These are phyloP conservation scores for Rhipidura dahli DNA, from an alignment of 2,113 vertebrate genomes.

Conservation along the genomic window DNA sequence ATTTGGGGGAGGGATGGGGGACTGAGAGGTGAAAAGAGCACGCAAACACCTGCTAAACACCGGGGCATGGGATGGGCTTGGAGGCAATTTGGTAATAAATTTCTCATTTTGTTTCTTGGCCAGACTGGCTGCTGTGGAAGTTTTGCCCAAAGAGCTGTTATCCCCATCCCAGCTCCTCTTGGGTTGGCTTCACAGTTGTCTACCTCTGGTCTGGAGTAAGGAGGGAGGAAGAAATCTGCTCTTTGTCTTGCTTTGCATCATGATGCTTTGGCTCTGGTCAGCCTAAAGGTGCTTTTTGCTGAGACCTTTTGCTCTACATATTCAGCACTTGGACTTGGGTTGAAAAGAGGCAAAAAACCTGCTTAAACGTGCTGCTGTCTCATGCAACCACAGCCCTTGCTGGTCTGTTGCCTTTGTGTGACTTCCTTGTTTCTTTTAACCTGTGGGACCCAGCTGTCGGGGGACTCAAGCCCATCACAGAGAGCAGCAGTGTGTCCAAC, in stretches of 20 bases:
- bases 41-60: background rate
- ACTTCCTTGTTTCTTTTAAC: background rate
- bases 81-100: background rate
- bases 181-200: background rate
- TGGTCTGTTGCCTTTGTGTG: background rate
- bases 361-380: background rate
- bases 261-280: background rate
- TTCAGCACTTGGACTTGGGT: background rate
- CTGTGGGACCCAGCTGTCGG: background rate
- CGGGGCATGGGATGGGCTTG: background rate
- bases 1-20: fast-evolving
- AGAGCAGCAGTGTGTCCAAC: background rate
- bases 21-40: background rate
- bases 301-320: background rate
- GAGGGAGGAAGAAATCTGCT: background rate
- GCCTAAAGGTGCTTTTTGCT: background rate
- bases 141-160: background rate
- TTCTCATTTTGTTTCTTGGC: background rate
- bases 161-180: background rate
- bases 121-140: background rate
- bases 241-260: background rate
- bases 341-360: background rate
- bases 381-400: background rate
- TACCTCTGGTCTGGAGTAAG: background rate
- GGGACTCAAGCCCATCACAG: background rate